Evolutionary conservation across 1,140 invertebrate genomes (phyloP).

Genomic region (Belonocnema kinseyi): DNA sequence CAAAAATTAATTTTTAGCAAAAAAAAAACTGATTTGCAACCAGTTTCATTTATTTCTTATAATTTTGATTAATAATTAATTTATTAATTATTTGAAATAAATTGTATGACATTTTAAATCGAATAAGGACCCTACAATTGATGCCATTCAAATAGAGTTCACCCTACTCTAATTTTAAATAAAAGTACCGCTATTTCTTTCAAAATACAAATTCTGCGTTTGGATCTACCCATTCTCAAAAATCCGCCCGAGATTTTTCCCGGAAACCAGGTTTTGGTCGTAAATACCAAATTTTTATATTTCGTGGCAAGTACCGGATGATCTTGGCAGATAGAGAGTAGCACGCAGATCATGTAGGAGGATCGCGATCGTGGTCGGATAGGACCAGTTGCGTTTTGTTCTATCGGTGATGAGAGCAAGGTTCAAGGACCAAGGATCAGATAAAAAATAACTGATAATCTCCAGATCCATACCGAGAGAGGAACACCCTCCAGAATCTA

Average conservation of each 20-base stretch:
- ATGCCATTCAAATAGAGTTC: too few relatives aligned
- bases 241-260: not conserved
- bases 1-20: too few relatives aligned
- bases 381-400: conserved; percentile 58
- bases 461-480: not conserved
- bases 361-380: conserved; percentile 60
- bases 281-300: not conserved
- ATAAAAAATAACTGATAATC: conserved; percentile 47
- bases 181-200: too few relatives aligned
- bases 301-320: conserved; percentile 36
- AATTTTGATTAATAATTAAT: too few relatives aligned
- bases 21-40: too few relatives aligned
- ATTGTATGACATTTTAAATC: too few relatives aligned
- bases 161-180: too few relatives aligned
- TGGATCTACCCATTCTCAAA: not conserved
- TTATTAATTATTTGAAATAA: too few relatives aligned
- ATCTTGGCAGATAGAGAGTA: conserved; percentile 43
- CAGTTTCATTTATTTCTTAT: too few relatives aligned
- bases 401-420: conserved; percentile 59
- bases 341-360: conserved; percentile 61
- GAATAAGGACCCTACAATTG: too few relatives aligned
- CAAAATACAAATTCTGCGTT: too few relatives aligned
- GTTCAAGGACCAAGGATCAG: conserved; percentile 45
- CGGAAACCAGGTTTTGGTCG: not conserved
- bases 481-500: not conserved